Percentiles rank a stretch among this genome's conserved stretches.
Evolutionary conservation across 2,797 vertebrate genomes (phyloP).

Genomic region (Picus viridis): DNA sequence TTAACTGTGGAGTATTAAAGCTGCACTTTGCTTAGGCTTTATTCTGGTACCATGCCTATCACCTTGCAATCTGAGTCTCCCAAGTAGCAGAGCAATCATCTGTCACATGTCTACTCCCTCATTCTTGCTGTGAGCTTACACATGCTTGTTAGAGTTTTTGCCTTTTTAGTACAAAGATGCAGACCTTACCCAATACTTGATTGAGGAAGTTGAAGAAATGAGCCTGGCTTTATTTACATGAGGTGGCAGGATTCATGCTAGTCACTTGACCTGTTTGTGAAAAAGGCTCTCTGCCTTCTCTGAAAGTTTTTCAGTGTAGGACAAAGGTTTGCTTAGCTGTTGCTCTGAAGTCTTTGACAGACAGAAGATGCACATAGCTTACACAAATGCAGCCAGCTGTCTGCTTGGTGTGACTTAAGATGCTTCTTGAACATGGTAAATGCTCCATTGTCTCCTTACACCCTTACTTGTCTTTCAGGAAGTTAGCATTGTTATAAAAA

Average conservation of each 20-base stretch:
- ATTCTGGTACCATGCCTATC: neutral
- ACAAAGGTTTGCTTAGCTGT: neutral
- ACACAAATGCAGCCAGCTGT: rapidly evolving
- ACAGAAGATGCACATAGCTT: no score
- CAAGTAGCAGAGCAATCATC: neutral
- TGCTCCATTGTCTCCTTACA: neutral
- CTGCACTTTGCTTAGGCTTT: neutral
- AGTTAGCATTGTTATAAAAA: neutral
- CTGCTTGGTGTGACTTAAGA: neutral
- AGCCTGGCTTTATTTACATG: neutral
- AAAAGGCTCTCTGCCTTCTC: neutral
- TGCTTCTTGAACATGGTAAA: neutral
- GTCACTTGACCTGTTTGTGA: neutral
- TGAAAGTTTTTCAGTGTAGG: neutral
- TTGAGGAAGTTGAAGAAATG: neutral
- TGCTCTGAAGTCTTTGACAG: neutral
- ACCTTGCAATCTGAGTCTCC: neutral
- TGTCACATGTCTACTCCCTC: neutral
- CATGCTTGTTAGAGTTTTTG: rapidly evolving
- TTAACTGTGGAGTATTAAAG: neutral
- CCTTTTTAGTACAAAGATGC: neutral
- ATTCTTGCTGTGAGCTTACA: neutral
- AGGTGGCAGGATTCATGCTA: neutral
- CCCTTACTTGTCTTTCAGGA: neutral
- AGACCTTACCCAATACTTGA: neutral